Percentiles rank a stretch among this genome's conserved stretches.
phyloP scores from a whole-genome alignment of 2,797 vertebrate genomes.

The Monodelphis domestica region DNA sequence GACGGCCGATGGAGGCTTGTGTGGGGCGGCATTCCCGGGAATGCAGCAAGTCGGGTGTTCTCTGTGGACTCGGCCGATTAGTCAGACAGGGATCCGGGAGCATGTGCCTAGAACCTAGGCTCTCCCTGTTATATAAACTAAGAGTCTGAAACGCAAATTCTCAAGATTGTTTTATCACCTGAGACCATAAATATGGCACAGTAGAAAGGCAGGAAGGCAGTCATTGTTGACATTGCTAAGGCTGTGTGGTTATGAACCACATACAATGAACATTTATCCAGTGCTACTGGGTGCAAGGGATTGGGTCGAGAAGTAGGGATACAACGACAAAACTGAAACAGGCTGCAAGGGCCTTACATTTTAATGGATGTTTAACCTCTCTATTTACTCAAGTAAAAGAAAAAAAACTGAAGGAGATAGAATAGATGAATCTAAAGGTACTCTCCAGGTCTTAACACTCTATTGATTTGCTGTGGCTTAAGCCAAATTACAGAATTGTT shows the following conservation, averaged over 20 bases:
- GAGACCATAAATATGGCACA: too few relatives aligned
- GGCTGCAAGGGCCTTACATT: not conserved
- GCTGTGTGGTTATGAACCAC: not conserved
- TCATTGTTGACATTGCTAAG: too few relatives aligned
- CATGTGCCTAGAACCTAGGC: not conserved
- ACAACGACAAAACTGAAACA: not conserved
- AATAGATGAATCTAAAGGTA: not conserved
- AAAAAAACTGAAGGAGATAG: not conserved
- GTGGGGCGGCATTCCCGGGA: not conserved
- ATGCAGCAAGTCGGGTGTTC: not conserved
- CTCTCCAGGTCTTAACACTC: not conserved
- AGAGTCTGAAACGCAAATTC: not conserved
- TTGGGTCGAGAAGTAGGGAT: not conserved
- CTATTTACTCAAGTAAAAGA: not conserved
- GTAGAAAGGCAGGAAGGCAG: too few relatives aligned
- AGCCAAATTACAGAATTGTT: not conserved
- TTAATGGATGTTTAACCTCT: not conserved
- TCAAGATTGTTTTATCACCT: not conserved
- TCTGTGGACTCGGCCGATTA: not conserved
- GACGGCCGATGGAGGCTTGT: not conserved
- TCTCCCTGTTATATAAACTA: not conserved
- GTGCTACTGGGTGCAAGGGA: not conserved
- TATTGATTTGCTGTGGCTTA: not conserved
- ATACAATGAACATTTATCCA: too few relatives aligned
- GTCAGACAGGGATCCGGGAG: not conserved